A percentile compares a stretch with the other conserved stretches of the same genome.
Evolutionary conservation across 2,888 invertebrate species (phyloP).

Genomic region (Spisula solida): DNA sequence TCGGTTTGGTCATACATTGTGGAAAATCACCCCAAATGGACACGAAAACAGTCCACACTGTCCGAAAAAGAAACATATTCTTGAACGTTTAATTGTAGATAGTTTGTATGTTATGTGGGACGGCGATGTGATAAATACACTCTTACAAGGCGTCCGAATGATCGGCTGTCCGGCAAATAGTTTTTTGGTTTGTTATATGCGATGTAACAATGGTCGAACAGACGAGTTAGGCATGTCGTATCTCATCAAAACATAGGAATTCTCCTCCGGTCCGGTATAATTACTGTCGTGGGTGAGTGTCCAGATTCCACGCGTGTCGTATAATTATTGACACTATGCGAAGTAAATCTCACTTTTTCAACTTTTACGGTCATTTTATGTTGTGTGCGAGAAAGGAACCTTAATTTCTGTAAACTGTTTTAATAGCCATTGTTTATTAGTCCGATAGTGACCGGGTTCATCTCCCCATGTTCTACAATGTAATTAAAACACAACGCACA

Average conservation of each 20-base stretch:
- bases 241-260: conserved; percentile 18
- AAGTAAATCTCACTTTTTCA: not conserved
- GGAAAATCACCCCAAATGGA: not conserved
- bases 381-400: not conserved
- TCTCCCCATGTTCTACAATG: too few relatives aligned
- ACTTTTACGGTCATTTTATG: not conserved
- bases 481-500: too few relatives aligned
- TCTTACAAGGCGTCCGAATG: conserved; percentile 39
- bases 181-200: conserved; percentile 18
- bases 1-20: not conserved
- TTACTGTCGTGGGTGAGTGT: conserved; percentile 13
- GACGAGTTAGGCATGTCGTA: not conserved
- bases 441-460: not conserved
- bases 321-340: not conserved
- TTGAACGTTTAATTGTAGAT: conserved; percentile 41
- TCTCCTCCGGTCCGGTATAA: conserved; percentile 13
- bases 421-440: not conserved
- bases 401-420: conserved; percentile 16
- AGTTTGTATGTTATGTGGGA: not conserved
- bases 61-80: not conserved
- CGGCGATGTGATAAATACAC: conserved; percentile 25
- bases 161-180: conserved; percentile 37
- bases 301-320: not conserved
- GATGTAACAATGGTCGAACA: conserved; percentile 12
- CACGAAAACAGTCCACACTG: not conserved